These are phyloP conservation scores for Gavia stellata DNA, from an alignment of 2,113 vertebrate species.

Conservation along the genomic window DNA sequence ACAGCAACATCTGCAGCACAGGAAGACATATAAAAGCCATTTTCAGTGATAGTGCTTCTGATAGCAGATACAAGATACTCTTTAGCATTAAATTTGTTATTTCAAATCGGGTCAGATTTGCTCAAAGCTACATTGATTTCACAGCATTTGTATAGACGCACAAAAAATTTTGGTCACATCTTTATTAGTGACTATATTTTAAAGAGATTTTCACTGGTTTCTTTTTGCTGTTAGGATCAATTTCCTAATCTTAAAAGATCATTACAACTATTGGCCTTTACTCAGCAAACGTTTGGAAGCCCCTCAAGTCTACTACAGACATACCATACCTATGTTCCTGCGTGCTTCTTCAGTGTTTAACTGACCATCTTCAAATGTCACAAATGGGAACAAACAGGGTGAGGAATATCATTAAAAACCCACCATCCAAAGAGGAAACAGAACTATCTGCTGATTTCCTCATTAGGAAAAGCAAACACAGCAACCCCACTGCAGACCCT, in stretches of 20 bases:
- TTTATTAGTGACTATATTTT: not conserved
- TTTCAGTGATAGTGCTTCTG: not conserved
- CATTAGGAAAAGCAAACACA: not conserved
- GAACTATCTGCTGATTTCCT: not conserved
- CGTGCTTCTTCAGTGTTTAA: not conserved
- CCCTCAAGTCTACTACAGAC: not conserved
- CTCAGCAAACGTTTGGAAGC: not conserved
- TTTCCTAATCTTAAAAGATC: not conserved
- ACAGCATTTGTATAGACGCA: not conserved
- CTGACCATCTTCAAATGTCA: not conserved
- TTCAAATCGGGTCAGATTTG: not conserved
- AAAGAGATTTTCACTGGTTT: not conserved
- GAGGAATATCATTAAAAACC: not conserved
- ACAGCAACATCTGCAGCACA: not conserved
- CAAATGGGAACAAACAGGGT: not conserved
- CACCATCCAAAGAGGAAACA: not conserved
- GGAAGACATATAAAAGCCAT: not conserved
- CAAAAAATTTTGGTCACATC: not conserved
- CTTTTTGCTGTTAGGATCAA: not conserved
- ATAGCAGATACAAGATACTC: not conserved
- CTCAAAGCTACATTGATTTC: not conserved
- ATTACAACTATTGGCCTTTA: not conserved
- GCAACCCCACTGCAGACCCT: not conserved
- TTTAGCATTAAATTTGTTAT: not conserved
- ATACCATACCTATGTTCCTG: not conserved